Conservation (phyloP, 2,888 invertebrate genomes). For the Rhaphigaster nebulosa region DNA sequence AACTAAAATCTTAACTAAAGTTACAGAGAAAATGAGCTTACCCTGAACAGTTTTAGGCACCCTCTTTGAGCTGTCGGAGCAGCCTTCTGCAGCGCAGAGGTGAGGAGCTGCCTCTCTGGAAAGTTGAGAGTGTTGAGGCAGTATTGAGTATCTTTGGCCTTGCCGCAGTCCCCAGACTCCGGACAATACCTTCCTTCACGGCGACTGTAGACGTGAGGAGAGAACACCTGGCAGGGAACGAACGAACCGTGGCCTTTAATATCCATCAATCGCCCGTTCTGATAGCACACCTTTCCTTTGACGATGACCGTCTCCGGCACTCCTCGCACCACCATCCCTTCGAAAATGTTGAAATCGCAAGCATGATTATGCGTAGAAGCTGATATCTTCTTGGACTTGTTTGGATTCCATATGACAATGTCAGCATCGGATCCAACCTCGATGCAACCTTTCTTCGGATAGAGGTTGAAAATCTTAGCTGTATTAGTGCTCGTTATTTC, state of each 20-base stretch:
- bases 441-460: slow-evolving; percentile 94
- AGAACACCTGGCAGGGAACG: slow-evolving; percentile 81
- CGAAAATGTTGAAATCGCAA: slow-evolving; percentile 97
- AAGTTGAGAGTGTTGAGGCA: slow-evolving; percentile 39
- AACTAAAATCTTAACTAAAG: not conserved
- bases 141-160: not conserved
- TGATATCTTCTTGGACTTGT: slow-evolving; percentile 86
- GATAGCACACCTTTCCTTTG: slow-evolving; percentile 90
- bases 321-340: slow-evolving; percentile 93
- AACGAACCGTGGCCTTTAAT: slow-evolving; percentile 92
- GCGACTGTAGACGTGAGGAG: slow-evolving; percentile 79
- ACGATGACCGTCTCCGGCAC: slow-evolving; percentile 94
- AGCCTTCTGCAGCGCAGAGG: slow-evolving; percentile 38
- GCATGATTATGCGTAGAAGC: slow-evolving; percentile 93
- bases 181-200: not conserved
- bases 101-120: slow-evolving; percentile 46
- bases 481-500: slow-evolving; percentile 96
- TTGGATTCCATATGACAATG: slow-evolving; percentile 95
- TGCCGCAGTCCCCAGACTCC: not conserved
- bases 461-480: slow-evolving; percentile 97
- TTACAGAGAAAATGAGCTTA: not conserved
- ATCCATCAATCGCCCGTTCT: slow-evolving; percentile 87
- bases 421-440: slow-evolving; percentile 96
- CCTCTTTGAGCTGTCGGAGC: not conserved
- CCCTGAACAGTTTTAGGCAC: slow-evolving; percentile 51